phyloP scores from a whole-genome alignment of 2,113 vertebrate species.

The Crotalus viridis region DNA sequence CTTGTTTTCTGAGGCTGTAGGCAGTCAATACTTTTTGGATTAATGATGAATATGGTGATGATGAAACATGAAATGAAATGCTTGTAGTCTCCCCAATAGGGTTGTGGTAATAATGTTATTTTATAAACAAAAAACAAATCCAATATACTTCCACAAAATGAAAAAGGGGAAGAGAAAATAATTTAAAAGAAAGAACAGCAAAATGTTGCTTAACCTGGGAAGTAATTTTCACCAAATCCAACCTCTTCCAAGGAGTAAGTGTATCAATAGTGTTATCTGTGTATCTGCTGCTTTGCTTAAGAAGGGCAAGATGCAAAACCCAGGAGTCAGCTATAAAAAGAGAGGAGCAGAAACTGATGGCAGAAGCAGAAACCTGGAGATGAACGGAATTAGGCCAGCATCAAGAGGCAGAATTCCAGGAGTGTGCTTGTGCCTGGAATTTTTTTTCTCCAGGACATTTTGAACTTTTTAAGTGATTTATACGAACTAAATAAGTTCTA shows the following conservation, averaged over 20 bases:
- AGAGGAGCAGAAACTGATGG: neutral
- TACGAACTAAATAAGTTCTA: neutral
- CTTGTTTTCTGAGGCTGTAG: neutral
- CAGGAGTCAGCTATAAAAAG: neutral
- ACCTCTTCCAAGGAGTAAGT: neutral
- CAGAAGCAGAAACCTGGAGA: neutral
- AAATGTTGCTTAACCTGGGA: neutral
- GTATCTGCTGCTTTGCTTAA: neutral
- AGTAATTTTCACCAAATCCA: neutral
- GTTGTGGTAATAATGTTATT: neutral
- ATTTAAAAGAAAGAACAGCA: neutral
- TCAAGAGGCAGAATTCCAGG: neutral
- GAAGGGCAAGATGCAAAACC: neutral
- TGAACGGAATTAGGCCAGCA: neutral
- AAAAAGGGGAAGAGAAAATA: neutral
- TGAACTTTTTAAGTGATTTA: neutral
- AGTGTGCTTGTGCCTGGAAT: neutral
- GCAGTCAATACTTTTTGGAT: neutral
- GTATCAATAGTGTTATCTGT: neutral
- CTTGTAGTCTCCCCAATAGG: neutral
- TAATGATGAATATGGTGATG: neutral
- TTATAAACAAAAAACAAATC: neutral
- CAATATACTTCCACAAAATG: neutral
- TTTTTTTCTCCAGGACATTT: neutral
- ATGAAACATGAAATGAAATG: neutral